Evolutionary conservation across 2,113 vertebrate genomes (phyloP), one percentile per base, ranked within the genome.

Genomic region (Mohoua ochrocephala): DNA sequence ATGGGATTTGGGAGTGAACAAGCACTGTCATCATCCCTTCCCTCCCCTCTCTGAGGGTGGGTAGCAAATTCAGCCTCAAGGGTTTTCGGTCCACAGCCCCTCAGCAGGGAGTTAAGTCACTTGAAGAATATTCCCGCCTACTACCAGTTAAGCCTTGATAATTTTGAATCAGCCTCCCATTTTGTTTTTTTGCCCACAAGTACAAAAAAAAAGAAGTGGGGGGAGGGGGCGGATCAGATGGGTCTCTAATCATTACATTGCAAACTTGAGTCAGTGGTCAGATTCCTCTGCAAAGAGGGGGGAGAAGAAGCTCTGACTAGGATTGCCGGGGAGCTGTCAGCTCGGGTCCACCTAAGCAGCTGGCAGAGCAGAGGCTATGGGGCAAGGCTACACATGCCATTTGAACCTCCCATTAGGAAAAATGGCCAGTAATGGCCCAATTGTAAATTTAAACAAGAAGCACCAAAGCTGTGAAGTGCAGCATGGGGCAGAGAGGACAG

Each of bases 391-490:
- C 82, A 16, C 14, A 19, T 52, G 65, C 70, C 64, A 60, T 77
- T 89, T 93, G 33, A 44, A 79, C 45, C 91, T 89, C 49, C 76
- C 44, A 2, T 7, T 33, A 64, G 68, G 14, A 73, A 92, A 92
- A 84, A 76, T 50, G 31, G 84, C 28, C 53, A 73, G 44, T 56
- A 77, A 56, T 24, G 30, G 86, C 83, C 69, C 78, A 45, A 37
- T n/a, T 35, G 26, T 77, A 79, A 91, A 96, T 96, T 93, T 78
- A 95, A 95, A 90, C 47, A 82, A 92, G 77, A 94, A 87, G 61
- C 21, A 9, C 41, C 39, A n/a, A 83, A 28, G 49, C 8, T 75
- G 23, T 27, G 41, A 88, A 71, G 31, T 59, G 27, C 1, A 2
- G 39, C 4, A 0, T 20, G 21, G 31, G 57, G 35, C 42, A 61